phyloP scores from a whole-genome alignment of 2,797 vertebrate species.

The Tokudaia muenninki region DNA sequence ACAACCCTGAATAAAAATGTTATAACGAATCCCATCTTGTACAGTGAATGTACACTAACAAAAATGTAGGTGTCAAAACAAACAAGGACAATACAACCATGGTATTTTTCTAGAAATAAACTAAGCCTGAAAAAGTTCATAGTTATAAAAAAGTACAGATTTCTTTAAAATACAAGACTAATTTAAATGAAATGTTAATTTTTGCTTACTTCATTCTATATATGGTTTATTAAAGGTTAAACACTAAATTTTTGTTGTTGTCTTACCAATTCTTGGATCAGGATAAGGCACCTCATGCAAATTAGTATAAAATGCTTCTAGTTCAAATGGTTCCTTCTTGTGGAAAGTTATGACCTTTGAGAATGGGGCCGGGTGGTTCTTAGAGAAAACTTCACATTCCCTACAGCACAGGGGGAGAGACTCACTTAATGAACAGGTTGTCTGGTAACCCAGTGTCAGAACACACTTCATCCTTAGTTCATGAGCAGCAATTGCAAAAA shows the following conservation, averaged over 20 bases:
- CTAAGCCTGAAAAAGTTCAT: not conserved
- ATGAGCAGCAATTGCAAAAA: slow-evolving; percentile 38
- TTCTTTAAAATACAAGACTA: slow-evolving; percentile 5
- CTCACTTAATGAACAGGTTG: slow-evolving; percentile 15
- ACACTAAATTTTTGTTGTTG: not conserved
- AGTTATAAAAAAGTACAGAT: not conserved
- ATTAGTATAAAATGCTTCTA: slow-evolving; percentile 90
- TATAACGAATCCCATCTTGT: not conserved
- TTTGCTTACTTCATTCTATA: slow-evolving; percentile 55
- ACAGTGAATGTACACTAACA: not conserved
- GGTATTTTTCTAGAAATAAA: slow-evolving; percentile 41
- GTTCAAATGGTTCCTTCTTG: slow-evolving; percentile 91
- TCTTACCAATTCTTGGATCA: slow-evolving; percentile 91
- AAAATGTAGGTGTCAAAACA: not conserved
- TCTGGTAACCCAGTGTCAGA: slow-evolving; percentile 7
- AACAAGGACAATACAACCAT: slow-evolving; percentile 54
- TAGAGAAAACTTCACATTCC: slow-evolving; percentile 91
- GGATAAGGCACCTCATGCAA: slow-evolving; percentile 90
- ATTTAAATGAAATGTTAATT: slow-evolving; percentile 19
- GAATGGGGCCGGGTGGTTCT: slow-evolving; percentile 90
- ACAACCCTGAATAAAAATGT: not conserved
- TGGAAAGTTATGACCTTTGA: slow-evolving; percentile 92
- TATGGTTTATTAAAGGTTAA: slow-evolving; percentile 43
- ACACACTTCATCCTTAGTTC: slow-evolving; percentile 10
- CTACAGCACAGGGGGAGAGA: slow-evolving; percentile 79